Evolutionary conservation across 2,797 vertebrate genomes (phyloP), one percentile per base, ranked within the genome.

Genomic region (Acrocephalus scirpaceus): DNA sequence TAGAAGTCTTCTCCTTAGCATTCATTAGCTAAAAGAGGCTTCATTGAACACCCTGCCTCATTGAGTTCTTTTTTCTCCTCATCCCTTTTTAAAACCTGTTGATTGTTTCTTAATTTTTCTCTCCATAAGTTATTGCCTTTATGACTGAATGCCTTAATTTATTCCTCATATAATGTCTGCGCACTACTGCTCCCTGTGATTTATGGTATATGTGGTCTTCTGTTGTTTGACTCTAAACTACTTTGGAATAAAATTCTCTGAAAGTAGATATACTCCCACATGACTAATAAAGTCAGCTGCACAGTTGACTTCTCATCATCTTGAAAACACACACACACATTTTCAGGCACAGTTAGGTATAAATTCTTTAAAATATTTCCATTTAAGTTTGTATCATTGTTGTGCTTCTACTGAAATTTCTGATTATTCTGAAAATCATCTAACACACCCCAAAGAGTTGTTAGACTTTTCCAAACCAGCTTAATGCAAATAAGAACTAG

Each of bases 91-190:
- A 65, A 89, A 95, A 92, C 56, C 48, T 90, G 93, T 89, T 88
- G 92, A 85, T 62, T 94, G 77, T 86, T 92, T 78, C 93, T 84
- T 90, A 95, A 95, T 97, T 96, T 92, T 77, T 93, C n/a, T 85
- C 77, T 92, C 67, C 21, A 5, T 91, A 93, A 95, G 44, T 93
- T 94, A 90, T 67, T 85, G 65, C 57, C 29, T 93, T 89, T 89
- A 82, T 81, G 81, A 95, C 27, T 61, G 83, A 94, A 87, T 57
- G 64, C 21, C 27, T 85, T 95, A 76, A 94, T 96, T 95, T 92
- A 73, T 88, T 85, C 53, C 25, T 23, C 42, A 26, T 60, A 74
- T 71, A 85, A 71, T 21, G 34, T 70, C 74, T 89, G 42, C 83
- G 87, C 83, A 44, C 34, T 76, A 23, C 48, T 89, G 80, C 50